Percentiles rank a stretch among this genome's conserved stretches.
These are phyloP conservation scores for Tenthredo amoena DNA, from an alignment of 2,888 invertebrate species.

Conservation along the genomic window DNA sequence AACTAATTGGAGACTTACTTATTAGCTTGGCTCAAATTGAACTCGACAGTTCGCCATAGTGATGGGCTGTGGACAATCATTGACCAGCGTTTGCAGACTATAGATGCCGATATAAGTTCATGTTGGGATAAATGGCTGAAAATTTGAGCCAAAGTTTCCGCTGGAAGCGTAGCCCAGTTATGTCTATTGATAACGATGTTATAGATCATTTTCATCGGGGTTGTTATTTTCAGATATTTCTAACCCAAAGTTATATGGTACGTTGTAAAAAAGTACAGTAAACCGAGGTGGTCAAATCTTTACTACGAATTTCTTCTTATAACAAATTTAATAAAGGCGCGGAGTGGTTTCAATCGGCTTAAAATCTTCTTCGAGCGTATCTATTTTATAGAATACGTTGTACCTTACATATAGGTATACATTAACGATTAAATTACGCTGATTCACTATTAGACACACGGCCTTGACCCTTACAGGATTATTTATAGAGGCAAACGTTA, in stretches of 20 bases:
- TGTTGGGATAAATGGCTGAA: conserved; percentile 17
- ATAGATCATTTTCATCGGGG: conserved; percentile 6
- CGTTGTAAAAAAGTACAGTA: neutral
- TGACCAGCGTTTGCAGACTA: conserved; percentile 37
- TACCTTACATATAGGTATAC: neutral
- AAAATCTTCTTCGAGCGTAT: neutral
- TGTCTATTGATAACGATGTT: neutral
- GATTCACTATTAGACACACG: neutral
- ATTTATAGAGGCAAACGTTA: neutral
- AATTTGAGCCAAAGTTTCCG: conserved; percentile 33
- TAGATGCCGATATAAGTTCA: conserved; percentile 22
- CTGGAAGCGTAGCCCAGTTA: conserved; percentile 26
- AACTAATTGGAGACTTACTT: conserved; percentile 5
- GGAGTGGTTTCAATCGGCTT: neutral
- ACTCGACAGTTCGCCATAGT: conserved; percentile 38
- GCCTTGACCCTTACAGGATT: neutral
- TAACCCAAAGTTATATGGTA: neutral
- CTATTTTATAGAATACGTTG: neutral
- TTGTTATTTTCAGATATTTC: neutral
- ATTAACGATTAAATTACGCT: neutral
- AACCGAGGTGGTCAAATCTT: neutral
- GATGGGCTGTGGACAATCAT: conserved; percentile 30
- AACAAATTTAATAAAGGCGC: neutral
- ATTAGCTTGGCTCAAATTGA: conserved; percentile 34
- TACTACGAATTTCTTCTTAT: neutral